A percentile compares a stretch with the other conserved stretches of the same genome.
Evolutionary conservation across 2,113 vertebrate species (phyloP).

Genomic region (Sigmodon hispidus): DNA sequence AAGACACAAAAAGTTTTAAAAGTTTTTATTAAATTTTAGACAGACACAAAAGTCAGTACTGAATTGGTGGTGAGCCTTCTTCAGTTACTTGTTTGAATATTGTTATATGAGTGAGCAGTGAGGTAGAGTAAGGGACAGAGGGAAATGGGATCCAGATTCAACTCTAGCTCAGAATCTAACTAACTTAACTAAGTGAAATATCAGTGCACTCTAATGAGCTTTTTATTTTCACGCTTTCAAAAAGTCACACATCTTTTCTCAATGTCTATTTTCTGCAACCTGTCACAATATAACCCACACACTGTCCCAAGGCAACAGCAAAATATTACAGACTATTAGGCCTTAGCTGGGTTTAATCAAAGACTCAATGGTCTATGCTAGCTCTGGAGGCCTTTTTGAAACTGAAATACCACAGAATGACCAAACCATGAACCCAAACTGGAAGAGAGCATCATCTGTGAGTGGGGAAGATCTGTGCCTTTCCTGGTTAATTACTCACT

Average conservation of each 20-base stretch:
- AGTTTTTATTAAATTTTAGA: neutral
- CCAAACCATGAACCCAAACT: neutral
- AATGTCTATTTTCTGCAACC: conserved; percentile 56
- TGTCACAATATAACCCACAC: conserved; percentile 48
- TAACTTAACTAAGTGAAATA: neutral
- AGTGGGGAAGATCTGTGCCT: rapidly evolving
- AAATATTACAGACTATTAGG: conserved; percentile 79
- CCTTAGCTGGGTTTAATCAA: conserved; percentile 81
- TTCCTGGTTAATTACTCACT: neutral
- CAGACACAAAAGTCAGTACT: neutral
- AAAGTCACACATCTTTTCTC: conserved; percentile 9
- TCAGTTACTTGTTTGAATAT: neutral
- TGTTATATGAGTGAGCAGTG: neutral
- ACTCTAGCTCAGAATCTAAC: neutral
- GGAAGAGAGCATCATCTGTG: neutral
- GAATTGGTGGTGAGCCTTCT: neutral
- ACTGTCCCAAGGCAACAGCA: conserved; percentile 78
- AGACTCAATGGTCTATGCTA: conserved; percentile 70
- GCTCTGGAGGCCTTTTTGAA: conserved; percentile 73
- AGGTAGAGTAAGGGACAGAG: neutral
- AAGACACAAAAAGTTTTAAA: neutral
- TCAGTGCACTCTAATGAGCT: neutral
- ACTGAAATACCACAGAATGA: conserved; percentile 55
- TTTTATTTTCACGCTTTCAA: neutral
- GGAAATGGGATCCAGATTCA: neutral